Percentiles rank a stretch among this genome's conserved stretches.
These are phyloP conservation scores for Syngnathus floridae DNA, from an alignment of 2,113 vertebrate genomes.

Conservation along the genomic window DNA sequence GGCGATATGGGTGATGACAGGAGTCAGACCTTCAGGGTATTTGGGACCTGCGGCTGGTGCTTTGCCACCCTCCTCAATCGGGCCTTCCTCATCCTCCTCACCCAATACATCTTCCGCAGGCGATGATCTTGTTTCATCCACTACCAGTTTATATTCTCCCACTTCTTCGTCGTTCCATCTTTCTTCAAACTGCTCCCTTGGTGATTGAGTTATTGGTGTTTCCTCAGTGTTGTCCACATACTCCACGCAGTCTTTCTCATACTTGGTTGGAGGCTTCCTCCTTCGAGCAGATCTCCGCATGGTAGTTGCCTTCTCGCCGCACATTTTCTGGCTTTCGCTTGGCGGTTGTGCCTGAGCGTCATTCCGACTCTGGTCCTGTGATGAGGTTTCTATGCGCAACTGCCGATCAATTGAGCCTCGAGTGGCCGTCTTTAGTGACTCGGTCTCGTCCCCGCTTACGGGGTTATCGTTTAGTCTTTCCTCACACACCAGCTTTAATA, in stretches of 20 bases:
- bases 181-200: conserved; percentile 7
- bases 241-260: conserved; percentile 66
- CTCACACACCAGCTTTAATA: conserved; percentile 81
- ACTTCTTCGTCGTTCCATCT: conserved; percentile 18
- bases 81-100: conserved; percentile 56
- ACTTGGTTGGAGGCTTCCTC: conserved; percentile 79
- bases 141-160: background rate
- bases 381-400: conserved; percentile 76
- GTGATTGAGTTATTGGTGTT: conserved; percentile 1
- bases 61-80: conserved; percentile 27
- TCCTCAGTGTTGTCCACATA: conserved; percentile 13
- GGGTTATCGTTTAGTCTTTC: conserved; percentile 48
- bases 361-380: conserved; percentile 75
- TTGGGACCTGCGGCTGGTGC: conserved; percentile 33
- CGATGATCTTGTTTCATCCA: conserved; percentile 50
- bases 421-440: conserved; percentile 4
- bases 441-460: conserved; percentile 41
- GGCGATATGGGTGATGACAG: conserved; percentile 78
- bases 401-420: conserved; percentile 16
- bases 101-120: conserved; percentile 60
- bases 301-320: background rate
- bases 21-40: conserved; percentile 81
- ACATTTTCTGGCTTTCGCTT: conserved; percentile 15
- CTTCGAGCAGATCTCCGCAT: conserved; percentile 75
- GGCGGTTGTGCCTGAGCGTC: conserved; percentile 50